phyloP scores from a whole-genome alignment of 2,113 vertebrate genomes.

The Myrmecophaga tridactyla region DNA sequence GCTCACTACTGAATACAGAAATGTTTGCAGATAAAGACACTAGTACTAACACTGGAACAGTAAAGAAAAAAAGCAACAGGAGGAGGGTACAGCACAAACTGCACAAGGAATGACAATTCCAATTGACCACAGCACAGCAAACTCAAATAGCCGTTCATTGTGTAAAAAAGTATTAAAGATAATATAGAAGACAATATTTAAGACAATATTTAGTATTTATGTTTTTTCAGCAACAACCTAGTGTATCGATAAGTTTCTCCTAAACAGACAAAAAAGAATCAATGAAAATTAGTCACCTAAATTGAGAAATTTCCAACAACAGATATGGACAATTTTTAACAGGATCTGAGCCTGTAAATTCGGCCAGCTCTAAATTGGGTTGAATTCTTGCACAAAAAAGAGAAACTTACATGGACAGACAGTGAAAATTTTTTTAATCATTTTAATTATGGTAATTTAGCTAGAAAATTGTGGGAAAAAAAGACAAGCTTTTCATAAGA shows the following conservation, averaged over 20 bases:
- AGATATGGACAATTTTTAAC: slow-evolving; percentile 6
- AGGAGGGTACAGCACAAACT: background rate
- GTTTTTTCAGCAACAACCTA: background rate
- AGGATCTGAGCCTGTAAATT: slow-evolving; percentile 5
- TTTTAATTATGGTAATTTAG: background rate
- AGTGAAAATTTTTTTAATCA: too few species aligned
- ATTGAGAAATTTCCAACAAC: slow-evolving; percentile 2
- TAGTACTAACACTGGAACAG: background rate
- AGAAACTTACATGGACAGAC: background rate
- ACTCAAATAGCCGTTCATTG: background rate
- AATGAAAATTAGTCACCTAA: background rate
- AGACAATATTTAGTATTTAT: background rate
- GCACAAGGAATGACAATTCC: background rate
- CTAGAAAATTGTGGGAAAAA: slow-evolving; percentile 23
- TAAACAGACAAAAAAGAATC: slow-evolving; percentile 7
- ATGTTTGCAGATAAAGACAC: slow-evolving; percentile 54
- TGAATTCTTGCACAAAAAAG: background rate
- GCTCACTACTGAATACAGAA: slow-evolving; percentile 49
- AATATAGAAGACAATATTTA: background rate
- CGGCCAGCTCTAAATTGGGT: background rate
- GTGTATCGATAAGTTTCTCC: background rate
- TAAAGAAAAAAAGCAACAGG: background rate
- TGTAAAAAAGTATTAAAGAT: background rate
- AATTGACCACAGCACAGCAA: background rate
- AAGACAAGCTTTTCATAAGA: background rate